Conservation (phyloP, 1,140 invertebrate genomes). For the Psilanteris sp. region DNA sequence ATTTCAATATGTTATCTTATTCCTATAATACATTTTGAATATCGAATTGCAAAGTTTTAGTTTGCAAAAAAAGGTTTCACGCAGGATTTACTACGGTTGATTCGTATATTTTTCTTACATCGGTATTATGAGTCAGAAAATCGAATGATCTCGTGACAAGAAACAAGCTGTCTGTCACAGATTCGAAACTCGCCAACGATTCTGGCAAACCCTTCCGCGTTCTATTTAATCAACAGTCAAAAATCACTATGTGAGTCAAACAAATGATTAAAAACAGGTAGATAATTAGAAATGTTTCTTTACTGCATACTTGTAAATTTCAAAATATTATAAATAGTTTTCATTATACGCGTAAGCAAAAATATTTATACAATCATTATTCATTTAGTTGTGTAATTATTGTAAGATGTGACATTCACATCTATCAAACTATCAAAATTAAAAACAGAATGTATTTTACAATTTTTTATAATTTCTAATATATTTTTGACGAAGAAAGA, state of each 20-base stretch:
- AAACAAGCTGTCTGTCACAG: constrained; percentile 57
- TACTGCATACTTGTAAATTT: constrained; percentile 19
- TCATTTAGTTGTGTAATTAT: too few relatives aligned
- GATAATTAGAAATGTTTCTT: constrained; percentile 28
- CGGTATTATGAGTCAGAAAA: constrained; percentile 25
- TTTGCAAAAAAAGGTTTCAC: too few relatives aligned
- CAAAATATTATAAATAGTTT: constrained; percentile 4
- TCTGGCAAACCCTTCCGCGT: constrained; percentile 68
- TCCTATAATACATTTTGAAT: too few relatives aligned
- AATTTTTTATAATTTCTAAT: too few relatives aligned
- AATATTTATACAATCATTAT: too few relatives aligned
- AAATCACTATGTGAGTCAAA: constrained; percentile 39
- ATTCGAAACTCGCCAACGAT: constrained; percentile 53
- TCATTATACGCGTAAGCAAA: too few relatives aligned
- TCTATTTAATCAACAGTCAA: constrained; percentile 63
- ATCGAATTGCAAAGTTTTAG: too few relatives aligned
- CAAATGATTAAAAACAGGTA: constrained; percentile 43
- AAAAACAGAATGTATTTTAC: too few relatives aligned
- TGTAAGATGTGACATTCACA: too few relatives aligned
- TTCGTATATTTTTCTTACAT: constrained; percentile 6
- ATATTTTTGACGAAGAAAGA: too few relatives aligned
- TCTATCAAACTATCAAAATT: too few relatives aligned
- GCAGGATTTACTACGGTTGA: constrained; percentile 7
- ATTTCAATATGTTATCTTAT: too few relatives aligned
- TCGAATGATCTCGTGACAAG: constrained; percentile 32